Evolutionary conservation across 2,797 vertebrate species (phyloP), one percentile per base, ranked within the genome.

Genomic region (Menidia menidia): DNA sequence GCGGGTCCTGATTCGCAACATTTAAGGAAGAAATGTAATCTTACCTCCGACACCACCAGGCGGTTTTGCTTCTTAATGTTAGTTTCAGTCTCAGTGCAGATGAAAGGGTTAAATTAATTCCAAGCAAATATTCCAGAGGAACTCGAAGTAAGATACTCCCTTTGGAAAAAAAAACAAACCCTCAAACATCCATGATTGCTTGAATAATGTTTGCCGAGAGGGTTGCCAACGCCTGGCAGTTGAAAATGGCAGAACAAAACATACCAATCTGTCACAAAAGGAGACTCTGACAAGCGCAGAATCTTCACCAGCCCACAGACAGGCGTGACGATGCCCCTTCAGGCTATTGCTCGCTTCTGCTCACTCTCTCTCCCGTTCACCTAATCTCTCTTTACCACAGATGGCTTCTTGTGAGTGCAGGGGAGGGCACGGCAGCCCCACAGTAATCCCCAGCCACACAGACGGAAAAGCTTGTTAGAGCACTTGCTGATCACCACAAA

Each of bases 381-480:
- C 75, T 80, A 58, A 84, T 87, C 88, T 89, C 89, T 78, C 87
- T 78, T 75, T 62, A 31, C 83, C 86, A 87, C 92, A 93, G 92
- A 94, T 93, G 91, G 89, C 84, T 93, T 86, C 80, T 84, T 83
- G 87, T 77, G 87, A 92, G 91, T 88, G 88, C 86, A 90, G 87
- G 85, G 89, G 90, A 91, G 90, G 86, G 88, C 86, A 88, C 67
- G 87, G 89, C 87, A 88, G 88, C 86, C 87, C 82, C 83, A 80
- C 86, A 81, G 87, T 94, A 94, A 93, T 94, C 93, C 90, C 89
- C 86, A 89, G 88, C 91, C 91, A 91, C 91, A 92, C 91, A 94
- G 91, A 93, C 85, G 90, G 89, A 91, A 94, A 94, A 94, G 93
- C 93, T 93, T 94, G 93, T 93, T 93, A 93, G 89, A 93, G 93